Evolutionary conservation across 2,113 vertebrate species (phyloP).

Genomic region (Bubo scandiacus): DNA sequence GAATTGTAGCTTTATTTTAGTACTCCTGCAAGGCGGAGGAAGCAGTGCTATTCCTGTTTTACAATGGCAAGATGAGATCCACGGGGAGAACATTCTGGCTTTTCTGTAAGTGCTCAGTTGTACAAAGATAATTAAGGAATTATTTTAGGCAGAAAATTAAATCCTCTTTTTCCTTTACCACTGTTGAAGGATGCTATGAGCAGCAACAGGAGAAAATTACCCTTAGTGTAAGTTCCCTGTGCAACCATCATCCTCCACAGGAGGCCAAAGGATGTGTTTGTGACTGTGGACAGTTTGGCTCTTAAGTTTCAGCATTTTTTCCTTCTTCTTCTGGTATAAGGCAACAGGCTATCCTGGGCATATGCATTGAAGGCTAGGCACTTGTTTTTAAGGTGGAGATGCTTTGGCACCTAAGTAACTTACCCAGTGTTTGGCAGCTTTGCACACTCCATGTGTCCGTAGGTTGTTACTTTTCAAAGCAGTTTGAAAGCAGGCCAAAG

Average conservation of each 20-base stretch:
- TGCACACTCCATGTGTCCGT: rapidly evolving
- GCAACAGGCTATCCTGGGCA: background rate
- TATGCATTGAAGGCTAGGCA: background rate
- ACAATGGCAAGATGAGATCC: slow-evolving; percentile 2
- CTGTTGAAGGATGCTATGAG: background rate
- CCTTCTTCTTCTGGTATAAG: background rate
- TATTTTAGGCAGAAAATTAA: background rate
- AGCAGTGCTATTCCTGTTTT: background rate
- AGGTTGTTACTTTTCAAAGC: background rate
- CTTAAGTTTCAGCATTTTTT: background rate
- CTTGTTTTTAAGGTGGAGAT: background rate
- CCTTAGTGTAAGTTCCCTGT: background rate
- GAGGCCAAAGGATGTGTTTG: background rate
- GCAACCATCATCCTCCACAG: background rate
- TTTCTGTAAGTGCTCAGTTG: background rate
- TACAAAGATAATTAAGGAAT: slow-evolving; percentile 31
- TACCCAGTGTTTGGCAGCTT: background rate
- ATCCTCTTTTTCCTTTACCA: background rate
- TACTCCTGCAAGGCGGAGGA: background rate
- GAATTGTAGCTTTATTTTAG: background rate
- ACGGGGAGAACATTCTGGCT: background rate
- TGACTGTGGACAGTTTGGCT: background rate
- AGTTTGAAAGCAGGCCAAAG: background rate
- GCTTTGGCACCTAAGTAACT: background rate
- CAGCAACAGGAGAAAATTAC: background rate